These are phyloP conservation scores for Drosophila quadrilineata DNA, from an alignment of 1,140 invertebrate species.

Conservation along the genomic window DNA sequence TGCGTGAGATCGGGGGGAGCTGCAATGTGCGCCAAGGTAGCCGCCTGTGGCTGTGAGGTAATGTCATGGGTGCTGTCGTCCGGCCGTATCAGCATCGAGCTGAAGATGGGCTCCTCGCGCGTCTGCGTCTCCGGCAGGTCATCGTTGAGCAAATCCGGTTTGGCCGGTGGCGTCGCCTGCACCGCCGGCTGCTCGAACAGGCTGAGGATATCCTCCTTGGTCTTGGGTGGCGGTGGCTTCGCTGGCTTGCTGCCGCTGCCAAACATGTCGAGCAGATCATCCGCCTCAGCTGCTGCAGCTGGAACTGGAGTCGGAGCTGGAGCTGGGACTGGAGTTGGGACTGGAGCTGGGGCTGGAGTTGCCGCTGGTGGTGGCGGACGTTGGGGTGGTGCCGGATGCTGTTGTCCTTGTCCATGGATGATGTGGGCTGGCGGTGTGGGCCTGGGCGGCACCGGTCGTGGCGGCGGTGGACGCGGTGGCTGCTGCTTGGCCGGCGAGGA, in stretches of 20 bases:
- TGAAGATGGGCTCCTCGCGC: slow-evolving; percentile 65
- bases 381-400: slow-evolving; percentile 50
- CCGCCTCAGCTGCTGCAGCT: slow-evolving; percentile 44
- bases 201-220: slow-evolving; percentile 86
- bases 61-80: slow-evolving; percentile 79
- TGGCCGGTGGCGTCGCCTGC: slow-evolving; percentile 51
- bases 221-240: slow-evolving; percentile 81
- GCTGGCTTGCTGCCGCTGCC: slow-evolving; percentile 63
- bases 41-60: slow-evolving; percentile 70
- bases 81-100: slow-evolving; percentile 62
- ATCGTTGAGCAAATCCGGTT: slow-evolving; percentile 83
- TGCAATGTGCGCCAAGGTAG: slow-evolving; percentile 40
- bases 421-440: slow-evolving; percentile 77
- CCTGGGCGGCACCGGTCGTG: slow-evolving; percentile 81
- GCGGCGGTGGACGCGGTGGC: slow-evolving; percentile 76
- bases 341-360: slow-evolving; percentile 30
- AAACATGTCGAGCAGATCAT: slow-evolving; percentile 82
- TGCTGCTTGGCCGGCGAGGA: slow-evolving; percentile 58
- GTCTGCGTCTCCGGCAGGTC: slow-evolving; percentile 78
- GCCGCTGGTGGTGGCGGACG: slow-evolving; percentile 57
- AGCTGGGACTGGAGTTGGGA: slow-evolving; percentile 20
- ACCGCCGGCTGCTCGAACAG: slow-evolving; percentile 83
- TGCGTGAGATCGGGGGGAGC: slow-evolving; percentile 44
- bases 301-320: slow-evolving; percentile 25
- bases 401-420: slow-evolving; percentile 45